These are phyloP conservation scores for Ceyx margarethae DNA, from an alignment of 2,113 vertebrate genomes.

Conservation along the genomic window DNA sequence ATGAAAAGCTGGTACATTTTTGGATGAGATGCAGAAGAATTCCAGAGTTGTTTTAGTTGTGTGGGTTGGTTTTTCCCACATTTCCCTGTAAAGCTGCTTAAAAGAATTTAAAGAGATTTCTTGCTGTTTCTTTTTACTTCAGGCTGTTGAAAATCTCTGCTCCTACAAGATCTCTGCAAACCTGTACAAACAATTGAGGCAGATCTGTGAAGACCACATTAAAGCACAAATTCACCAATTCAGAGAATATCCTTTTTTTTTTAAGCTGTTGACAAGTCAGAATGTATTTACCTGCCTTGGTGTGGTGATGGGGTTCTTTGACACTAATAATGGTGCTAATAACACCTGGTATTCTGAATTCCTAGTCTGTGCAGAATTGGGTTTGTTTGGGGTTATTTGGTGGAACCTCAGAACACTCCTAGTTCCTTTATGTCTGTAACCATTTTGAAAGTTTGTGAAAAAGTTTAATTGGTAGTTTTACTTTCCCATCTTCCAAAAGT, in stretches of 20 bases:
- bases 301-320: background rate
- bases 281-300: background rate
- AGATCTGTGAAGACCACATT: constrained; percentile 98
- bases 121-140: constrained; percentile 41
- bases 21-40: background rate
- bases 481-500: background rate
- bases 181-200: constrained; percentile 95
- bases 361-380: background rate
- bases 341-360: background rate
- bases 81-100: background rate
- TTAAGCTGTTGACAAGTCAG: background rate
- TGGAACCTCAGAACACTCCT: background rate
- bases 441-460: background rate
- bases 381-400: background rate
- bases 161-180: constrained; percentile 99
- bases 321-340: background rate
- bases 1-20: background rate
- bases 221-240: constrained; percentile 98
- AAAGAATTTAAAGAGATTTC: background rate
- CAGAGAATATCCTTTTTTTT: constrained; percentile 96
- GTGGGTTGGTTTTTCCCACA: background rate
- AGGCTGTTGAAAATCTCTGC: constrained; percentile 99
- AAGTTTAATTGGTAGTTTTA: background rate
- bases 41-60: background rate
- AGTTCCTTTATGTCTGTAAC: background rate